Conservation (phyloP, 2,888 invertebrate genomes). For the Crioceris asparagi region DNA sequence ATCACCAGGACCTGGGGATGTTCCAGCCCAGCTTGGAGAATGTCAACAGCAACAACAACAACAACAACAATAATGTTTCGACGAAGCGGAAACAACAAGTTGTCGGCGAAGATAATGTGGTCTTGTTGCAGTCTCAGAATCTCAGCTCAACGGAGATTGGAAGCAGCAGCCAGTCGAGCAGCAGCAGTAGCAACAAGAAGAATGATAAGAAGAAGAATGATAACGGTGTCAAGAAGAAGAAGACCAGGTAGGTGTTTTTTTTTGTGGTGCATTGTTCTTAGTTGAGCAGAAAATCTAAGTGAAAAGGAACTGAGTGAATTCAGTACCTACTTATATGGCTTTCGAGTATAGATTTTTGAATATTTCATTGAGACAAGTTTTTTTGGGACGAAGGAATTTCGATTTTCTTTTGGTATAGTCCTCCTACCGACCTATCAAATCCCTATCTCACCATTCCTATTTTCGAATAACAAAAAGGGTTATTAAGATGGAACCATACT, state of each 20-base stretch:
- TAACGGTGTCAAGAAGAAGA: constrained; percentile 84
- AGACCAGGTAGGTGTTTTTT: constrained; percentile 59
- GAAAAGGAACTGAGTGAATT: too few relatives aligned
- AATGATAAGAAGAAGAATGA: constrained; percentile 73
- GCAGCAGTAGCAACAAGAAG: constrained; percentile 43
- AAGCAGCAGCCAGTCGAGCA: constrained; percentile 25
- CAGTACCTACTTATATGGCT: too few relatives aligned
- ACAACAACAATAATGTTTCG: constrained; percentile 18
- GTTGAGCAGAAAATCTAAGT: too few relatives aligned
- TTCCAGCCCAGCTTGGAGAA: constrained; percentile 30
- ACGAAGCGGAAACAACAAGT: constrained; percentile 33
- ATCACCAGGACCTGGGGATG: constrained; percentile 36
- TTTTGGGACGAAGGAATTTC: too few relatives aligned
- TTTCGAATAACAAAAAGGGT: too few relatives aligned
- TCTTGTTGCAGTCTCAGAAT: constrained; percentile 39
- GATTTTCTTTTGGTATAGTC: too few relatives aligned
- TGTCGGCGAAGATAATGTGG: constrained; percentile 37
- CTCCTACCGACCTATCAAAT: too few relatives aligned
- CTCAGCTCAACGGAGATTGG: constrained; percentile 35
- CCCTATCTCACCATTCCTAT: too few relatives aligned
- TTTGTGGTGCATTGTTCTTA: too few relatives aligned
- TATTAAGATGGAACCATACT: too few relatives aligned
- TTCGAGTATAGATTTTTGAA: too few relatives aligned
- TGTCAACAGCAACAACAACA: constrained; percentile 15
- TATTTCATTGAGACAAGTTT: too few relatives aligned